Percentiles rank a stretch among this genome's conserved stretches.
Conservation (phyloP, 1,140 invertebrate genomes). For the Lasioglossum baleicum region DNA sequence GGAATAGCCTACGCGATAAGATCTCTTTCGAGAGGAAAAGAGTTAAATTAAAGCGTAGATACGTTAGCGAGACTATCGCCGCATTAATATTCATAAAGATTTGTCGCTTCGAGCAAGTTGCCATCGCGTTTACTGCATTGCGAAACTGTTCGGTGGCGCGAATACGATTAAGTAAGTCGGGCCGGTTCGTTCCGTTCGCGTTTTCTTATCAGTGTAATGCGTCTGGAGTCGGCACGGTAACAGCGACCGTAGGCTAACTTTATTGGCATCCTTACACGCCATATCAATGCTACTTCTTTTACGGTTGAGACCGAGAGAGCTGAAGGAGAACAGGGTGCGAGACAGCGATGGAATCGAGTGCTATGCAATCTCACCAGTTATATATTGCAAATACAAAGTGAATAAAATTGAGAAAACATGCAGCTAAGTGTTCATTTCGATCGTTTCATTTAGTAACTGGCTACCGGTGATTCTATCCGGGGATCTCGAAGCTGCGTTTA, state of each 20-base stretch:
- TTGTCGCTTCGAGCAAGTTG: not conserved
- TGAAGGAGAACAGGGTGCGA: not conserved
- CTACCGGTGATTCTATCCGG: too few species aligned
- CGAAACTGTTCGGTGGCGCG: not conserved
- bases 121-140: not conserved
- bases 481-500: too few species aligned
- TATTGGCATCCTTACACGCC: constrained; percentile 14
- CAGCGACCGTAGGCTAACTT: not conserved
- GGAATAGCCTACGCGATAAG: too few species aligned
- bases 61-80: not conserved
- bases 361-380: not conserved
- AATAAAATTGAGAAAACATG: too few species aligned
- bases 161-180: constrained; percentile 1
- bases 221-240: not conserved
- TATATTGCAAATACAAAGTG: too few species aligned
- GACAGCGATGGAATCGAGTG: not conserved
- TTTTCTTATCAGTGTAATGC: constrained; percentile 1
- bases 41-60: not conserved
- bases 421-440: too few species aligned
- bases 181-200: not conserved
- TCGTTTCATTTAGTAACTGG: too few species aligned
- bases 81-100: constrained; percentile 6
- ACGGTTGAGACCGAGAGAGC: constrained; percentile 4
- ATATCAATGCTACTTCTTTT: constrained; percentile 20
- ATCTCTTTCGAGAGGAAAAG: not conserved